These are phyloP conservation scores for Melipona beecheii DNA, from an alignment of 2,888 invertebrate genomes.

Conservation along the genomic window DNA sequence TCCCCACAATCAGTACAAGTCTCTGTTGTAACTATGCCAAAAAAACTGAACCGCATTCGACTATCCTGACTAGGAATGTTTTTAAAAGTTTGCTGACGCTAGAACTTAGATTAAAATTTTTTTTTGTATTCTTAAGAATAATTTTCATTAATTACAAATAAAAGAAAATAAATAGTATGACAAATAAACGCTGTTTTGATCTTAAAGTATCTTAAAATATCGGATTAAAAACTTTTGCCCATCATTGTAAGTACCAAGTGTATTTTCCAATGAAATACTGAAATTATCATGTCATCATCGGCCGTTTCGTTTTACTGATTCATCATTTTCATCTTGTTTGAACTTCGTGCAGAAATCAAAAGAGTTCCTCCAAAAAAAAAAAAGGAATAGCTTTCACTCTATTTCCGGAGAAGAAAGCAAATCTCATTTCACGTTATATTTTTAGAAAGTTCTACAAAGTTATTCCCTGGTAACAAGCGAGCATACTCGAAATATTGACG, in stretches of 20 bases:
- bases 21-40: too few relatives aligned
- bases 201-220: too few relatives aligned
- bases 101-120: too few relatives aligned
- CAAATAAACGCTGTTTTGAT: neutral
- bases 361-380: neutral
- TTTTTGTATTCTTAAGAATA: too few relatives aligned
- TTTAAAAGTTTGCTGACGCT: too few relatives aligned
- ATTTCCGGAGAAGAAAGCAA: slow-evolving; percentile 53
- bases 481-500: neutral
- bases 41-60: too few relatives aligned
- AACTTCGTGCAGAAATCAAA: neutral
- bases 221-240: neutral
- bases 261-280: neutral
- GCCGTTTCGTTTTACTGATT: neutral
- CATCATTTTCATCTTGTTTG: neutral
- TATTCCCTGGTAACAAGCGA: neutral
- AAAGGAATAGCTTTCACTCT: slow-evolving; percentile 49
- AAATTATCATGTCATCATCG: neutral
- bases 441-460: slow-evolving; percentile 54
- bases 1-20: too few relatives aligned
- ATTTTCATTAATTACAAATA: neutral
- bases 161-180: neutral
- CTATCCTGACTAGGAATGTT: too few relatives aligned
- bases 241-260: neutral
- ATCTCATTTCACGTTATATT: slow-evolving; percentile 43